Evolutionary conservation across 2,888 invertebrate genomes (phyloP).

Genomic region (Lithophane socia): DNA sequence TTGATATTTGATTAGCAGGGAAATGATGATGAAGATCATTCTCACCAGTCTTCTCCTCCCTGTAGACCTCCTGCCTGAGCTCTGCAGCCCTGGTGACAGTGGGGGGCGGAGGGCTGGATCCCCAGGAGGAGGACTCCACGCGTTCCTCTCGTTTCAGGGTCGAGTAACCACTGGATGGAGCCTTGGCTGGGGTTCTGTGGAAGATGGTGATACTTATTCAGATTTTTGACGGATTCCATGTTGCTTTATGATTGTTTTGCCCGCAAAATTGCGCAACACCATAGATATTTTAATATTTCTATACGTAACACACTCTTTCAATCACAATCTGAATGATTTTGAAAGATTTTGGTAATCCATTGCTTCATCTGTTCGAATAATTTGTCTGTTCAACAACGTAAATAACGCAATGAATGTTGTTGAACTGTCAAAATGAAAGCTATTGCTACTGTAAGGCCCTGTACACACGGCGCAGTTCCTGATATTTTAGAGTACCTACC

Average conservation of each 20-base stretch:
- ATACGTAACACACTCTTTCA: too few species aligned
- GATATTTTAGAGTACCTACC: too few species aligned
- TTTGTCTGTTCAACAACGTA: too few species aligned
- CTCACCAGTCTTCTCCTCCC: conserved; percentile 84
- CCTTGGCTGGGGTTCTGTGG: conserved; percentile 81
- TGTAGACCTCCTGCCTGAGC: conserved; percentile 75
- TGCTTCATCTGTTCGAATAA: too few species aligned
- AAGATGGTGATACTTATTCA: not conserved
- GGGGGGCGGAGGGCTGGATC: conserved; percentile 76
- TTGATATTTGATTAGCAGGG: not conserved
- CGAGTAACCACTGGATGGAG: conserved; percentile 88
- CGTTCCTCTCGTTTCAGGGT: conserved; percentile 86
- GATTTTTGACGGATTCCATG: not conserved
- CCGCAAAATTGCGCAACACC: too few species aligned
- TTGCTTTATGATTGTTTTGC: not conserved
- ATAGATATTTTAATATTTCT: too few species aligned
- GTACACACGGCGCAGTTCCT: too few species aligned
- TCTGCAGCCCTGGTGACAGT: conserved; percentile 73
- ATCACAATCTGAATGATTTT: too few species aligned
- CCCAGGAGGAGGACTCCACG: conserved; percentile 82
- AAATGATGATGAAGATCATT: not conserved
- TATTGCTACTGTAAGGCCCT: too few species aligned
- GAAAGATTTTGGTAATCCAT: too few species aligned
- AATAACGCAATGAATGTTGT: too few species aligned
- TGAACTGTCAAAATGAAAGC: too few species aligned